Base-by-base conservation (phyloP, 2,113 vertebrate genomes). In the Isichthys henryi region DNA sequence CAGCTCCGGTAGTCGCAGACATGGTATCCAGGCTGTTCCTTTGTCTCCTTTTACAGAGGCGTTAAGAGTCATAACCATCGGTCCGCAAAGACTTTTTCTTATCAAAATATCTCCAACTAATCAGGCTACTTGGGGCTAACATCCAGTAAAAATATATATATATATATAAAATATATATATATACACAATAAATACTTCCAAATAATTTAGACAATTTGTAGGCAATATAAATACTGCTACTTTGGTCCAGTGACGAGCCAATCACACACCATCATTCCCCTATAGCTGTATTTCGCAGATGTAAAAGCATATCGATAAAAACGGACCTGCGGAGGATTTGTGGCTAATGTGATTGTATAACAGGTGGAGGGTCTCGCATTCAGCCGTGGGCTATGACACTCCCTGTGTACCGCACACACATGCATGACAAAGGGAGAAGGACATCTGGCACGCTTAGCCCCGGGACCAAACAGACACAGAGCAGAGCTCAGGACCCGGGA, bases 381-480 rank as follows among this genome's bases (percentile, higher is more conserved):
- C 50, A 88, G 87, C 92, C 58, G 83, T 89, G 90, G 52, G 84
- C 88, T 50, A 87, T 15, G 89, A 90, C 88, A 91, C 91, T 91
- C 88, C 88, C 86, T 89, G 84, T 90, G 92, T 89, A 89, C 80
- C 92, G 89, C 53, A 92, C 82, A 90, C 89, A 70, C 89, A 89
- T 35, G 90, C 92, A 95, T 45, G 95, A 94, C 94, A 95, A 94
- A 92, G 90, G 90, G 86, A 94, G 93, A 90, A 90, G 88, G 95
- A 93, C 94, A 95, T 94, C 94, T 95, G 95, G 93, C 92, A 92
- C 89, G 90, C 89, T 87, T 92, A 95, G 95, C 91, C 91, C 93
- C 91, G 90, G 92, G 92, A 93, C 94, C 95, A 93, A 95, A 95
- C 94, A 95, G 94, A 94, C 80, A 85, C 70, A 39, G n/a, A 94